A percentile compares a stretch with the other conserved stretches of the same genome.
phyloP scores from a whole-genome alignment of 2,113 vertebrate genomes.

The Struthio camelus region DNA sequence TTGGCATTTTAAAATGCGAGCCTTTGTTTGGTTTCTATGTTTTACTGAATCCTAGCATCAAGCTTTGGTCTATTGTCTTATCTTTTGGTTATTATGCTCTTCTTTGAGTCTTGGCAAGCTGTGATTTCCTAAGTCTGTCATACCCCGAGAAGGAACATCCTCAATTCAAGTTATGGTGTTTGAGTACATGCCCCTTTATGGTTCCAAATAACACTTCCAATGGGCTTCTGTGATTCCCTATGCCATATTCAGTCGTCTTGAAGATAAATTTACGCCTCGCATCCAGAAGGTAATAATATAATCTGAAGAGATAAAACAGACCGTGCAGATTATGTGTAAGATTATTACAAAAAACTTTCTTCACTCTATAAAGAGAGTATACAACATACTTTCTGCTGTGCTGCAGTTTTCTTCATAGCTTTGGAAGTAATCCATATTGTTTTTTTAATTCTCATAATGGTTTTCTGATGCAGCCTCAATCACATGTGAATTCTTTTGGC shows the following conservation, averaged over 20 bases:
- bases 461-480: slow-evolving; percentile 17
- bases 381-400: not conserved
- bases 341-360: not conserved
- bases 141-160: not conserved
- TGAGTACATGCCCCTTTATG: not conserved
- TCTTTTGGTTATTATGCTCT: not conserved
- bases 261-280: not conserved
- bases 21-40: not conserved
- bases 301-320: not conserved
- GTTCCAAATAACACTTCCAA: not conserved
- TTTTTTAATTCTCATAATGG: not conserved
- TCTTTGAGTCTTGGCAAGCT: not conserved
- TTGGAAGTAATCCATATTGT: not conserved
- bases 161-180: not conserved
- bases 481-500: not conserved
- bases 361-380: not conserved
- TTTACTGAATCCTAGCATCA: not conserved
- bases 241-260: not conserved
- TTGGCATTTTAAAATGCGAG: not conserved
- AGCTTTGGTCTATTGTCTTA: not conserved
- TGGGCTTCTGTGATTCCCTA: not conserved
- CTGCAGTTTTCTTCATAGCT: not conserved
- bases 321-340: not conserved
- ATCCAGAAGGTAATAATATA: not conserved
- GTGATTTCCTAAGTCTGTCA: not conserved